Evolutionary conservation across 2,888 invertebrate genomes (phyloP).

Genomic region (Phymatocera aterrima): DNA sequence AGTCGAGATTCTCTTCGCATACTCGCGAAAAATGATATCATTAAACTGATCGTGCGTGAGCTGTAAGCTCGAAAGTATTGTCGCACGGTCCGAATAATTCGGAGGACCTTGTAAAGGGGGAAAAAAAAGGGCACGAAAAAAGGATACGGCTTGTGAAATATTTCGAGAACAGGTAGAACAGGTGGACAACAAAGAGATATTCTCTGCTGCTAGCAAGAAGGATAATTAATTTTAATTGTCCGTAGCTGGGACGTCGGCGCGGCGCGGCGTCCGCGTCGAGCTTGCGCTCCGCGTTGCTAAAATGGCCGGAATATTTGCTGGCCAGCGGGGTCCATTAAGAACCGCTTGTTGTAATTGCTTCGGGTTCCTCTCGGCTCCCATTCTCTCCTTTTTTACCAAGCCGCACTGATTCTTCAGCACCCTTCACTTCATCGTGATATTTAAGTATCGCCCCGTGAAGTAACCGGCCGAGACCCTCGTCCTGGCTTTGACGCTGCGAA

Average conservation of each 20-base stretch:
- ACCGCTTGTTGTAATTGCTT: slow-evolving; percentile 64
- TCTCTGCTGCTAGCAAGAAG: slow-evolving; percentile 56
- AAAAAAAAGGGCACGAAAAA: background rate
- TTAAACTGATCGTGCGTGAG: too few species aligned
- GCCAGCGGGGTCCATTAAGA: slow-evolving; percentile 65
- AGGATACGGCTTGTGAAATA: slow-evolving; percentile 24
- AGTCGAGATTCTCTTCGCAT: too few species aligned
- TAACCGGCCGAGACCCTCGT: background rate
- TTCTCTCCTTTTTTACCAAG: background rate
- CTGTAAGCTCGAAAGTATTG: too few species aligned
- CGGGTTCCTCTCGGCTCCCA: slow-evolving; percentile 31
- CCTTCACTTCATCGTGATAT: slow-evolving; percentile 59
- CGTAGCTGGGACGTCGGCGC: too few species aligned
- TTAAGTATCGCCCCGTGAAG: slow-evolving; percentile 57
- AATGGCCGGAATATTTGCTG: slow-evolving; percentile 67
- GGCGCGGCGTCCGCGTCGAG: slow-evolving; percentile 52
- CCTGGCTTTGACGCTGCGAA: background rate
- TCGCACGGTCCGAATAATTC: background rate
- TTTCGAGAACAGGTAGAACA: slow-evolving; percentile 57
- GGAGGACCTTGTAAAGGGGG: too few species aligned
- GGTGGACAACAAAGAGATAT: slow-evolving; percentile 57
- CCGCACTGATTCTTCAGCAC: slow-evolving; percentile 52
- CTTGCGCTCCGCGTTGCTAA: slow-evolving; percentile 62
- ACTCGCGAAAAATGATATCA: too few species aligned
- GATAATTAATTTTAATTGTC: slow-evolving; percentile 70